Evolutionary conservation across 2,113 vertebrate genomes (phyloP), one percentile per base, ranked within the genome.

Genomic region (Toxostoma redivivum): DNA sequence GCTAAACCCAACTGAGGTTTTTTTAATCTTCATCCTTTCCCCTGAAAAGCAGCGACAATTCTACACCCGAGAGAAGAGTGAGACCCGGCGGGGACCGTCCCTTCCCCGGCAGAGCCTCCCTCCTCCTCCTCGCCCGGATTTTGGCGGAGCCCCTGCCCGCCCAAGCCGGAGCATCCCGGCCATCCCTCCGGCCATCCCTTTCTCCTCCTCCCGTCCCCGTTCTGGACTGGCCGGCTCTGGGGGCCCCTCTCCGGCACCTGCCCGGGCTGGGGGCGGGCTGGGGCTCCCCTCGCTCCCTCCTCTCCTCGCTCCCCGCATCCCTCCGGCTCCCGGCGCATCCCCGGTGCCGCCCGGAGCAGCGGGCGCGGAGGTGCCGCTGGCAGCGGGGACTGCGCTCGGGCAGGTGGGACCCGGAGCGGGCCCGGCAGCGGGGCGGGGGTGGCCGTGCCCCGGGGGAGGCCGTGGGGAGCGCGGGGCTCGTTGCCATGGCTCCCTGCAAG

Each of bases 401-500:
- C 90, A 85, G 95, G 92, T 70, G 86, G 72, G 78, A 72, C 2
- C 42, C n/a, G 60, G 35, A 37, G 31, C 53, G 28, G 45, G 44
- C 20, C 35, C 4, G 40, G 44, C 28, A 30, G 38, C 3, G 60
- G 78, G 74, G 12, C 10, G 7, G 11, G 57, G 61, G 45, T 2
- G 37, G 44, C 28, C 4, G 24, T 22, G 61, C 19, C 35, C n/a
- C 65, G 9, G 70, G 78, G 65, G 50, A 73, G 38, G 62, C 81
- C 47, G 57, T 20, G 86, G 95, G 86, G 83, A 71, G 92, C 35
- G 35, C n/a, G 93, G 92, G 94, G 69, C 56, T 81, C 91, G 98
- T 98, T 98, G 96, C 97, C 96, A 98, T 98, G 97, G 93, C 91
- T 97, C 81, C 97, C 96, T 86, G 77, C 94, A 96, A 96, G 97